These are phyloP conservation scores for Drosophila neotestacea DNA, from an alignment of 2,888 invertebrate genomes.

Conservation along the genomic window DNA sequence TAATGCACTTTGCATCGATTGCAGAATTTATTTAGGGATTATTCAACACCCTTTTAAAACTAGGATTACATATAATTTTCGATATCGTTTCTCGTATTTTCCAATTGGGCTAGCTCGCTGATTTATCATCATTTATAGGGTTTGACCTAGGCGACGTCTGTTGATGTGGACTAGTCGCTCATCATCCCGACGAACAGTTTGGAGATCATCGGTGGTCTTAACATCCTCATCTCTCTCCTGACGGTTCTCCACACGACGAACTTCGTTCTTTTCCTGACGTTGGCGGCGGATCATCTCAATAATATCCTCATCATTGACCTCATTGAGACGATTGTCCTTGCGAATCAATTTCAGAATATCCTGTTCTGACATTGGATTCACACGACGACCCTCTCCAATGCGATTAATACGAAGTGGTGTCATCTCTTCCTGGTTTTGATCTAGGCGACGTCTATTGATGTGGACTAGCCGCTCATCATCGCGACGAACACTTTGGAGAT, in stretches of 20 bases:
- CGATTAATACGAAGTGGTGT: constrained; percentile 31
- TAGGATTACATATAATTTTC: constrained; percentile 6
- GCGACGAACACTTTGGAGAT: not conserved
- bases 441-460: constrained; percentile 18
- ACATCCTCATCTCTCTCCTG: not conserved
- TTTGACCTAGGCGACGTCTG: constrained; percentile 18
- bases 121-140: not conserved
- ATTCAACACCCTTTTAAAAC: not conserved
- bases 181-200: constrained; percentile 12
- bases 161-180: constrained; percentile 16
- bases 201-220: not conserved
- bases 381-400: constrained; percentile 57
- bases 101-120: not conserved
- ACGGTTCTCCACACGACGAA: not conserved
- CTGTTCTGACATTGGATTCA: constrained; percentile 43
- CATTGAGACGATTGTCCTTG: constrained; percentile 50
- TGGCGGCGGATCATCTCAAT: constrained; percentile 56
- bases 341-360: constrained; percentile 56
- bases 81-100: not conserved
- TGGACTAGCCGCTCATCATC: constrained; percentile 16
- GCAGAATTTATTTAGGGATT: constrained; percentile 15
- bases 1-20: constrained; percentile 25
- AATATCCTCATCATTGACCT: constrained; percentile 59
- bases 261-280: constrained; percentile 19
- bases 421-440: not conserved